These are phyloP conservation scores for Fistularia commersonii DNA, from an alignment of 2,797 vertebrate genomes.

Conservation along the genomic window DNA sequence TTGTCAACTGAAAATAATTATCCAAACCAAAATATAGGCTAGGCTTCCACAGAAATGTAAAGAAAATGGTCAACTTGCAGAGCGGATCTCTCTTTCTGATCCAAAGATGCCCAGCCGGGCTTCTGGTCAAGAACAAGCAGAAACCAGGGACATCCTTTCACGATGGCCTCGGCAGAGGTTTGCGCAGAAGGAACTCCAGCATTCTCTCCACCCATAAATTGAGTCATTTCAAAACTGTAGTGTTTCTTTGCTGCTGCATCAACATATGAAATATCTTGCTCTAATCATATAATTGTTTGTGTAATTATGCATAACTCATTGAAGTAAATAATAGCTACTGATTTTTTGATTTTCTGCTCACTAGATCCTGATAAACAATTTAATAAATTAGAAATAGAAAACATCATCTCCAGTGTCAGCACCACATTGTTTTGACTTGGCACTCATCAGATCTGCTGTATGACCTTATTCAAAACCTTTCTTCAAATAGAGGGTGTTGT, in stretches of 20 bases:
- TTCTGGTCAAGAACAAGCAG: neutral
- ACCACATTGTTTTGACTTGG: neutral
- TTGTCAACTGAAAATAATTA: too few relatives aligned
- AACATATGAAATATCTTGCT: constrained; percentile 5
- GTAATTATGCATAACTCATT: neutral
- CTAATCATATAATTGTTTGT: constrained; percentile 2
- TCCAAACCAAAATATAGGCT: too few relatives aligned
- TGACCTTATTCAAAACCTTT: constrained; percentile 53
- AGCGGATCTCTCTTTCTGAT: neutral
- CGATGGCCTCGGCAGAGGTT: neutral
- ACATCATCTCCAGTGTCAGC: too few relatives aligned
- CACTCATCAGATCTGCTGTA: neutral
- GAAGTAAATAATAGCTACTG: too few relatives aligned
- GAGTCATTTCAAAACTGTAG: too few relatives aligned
- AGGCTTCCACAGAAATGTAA: neutral
- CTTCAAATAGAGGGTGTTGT: constrained; percentile 56
- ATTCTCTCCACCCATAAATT: too few relatives aligned
- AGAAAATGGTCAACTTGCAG: neutral
- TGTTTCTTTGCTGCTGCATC: too few relatives aligned
- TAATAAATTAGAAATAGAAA: too few relatives aligned
- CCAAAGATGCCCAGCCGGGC: constrained; percentile 3
- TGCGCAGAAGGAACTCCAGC: neutral
- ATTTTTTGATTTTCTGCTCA: too few relatives aligned
- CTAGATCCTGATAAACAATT: too few relatives aligned
- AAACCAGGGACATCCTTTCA: constrained; percentile 5